Evolutionary conservation across 2,888 invertebrate genomes (phyloP), one percentile per base, ranked within the genome.

Genomic region (Aporophyla lueneburgensis): DNA sequence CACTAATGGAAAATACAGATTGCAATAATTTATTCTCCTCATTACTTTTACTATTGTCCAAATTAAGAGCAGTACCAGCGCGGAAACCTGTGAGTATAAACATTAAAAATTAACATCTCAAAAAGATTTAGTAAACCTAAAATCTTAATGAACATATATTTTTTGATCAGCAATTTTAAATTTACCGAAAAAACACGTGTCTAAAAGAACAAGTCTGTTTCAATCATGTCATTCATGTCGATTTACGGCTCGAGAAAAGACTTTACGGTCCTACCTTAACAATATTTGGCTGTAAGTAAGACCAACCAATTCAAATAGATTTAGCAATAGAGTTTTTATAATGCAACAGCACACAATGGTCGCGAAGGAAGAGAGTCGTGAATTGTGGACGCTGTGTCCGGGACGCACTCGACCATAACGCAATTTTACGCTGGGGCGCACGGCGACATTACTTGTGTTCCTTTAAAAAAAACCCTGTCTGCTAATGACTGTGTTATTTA

Each of bases 351-450:
- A 89, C 88, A 92, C 93, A 92, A 94, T 93, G 90, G 92, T 89
- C 87, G 88, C 89, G 82, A 89, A 93, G 93, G 93, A 92, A 93
- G 92, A 91, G 90, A 89, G 91, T 89, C 91, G 86, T 85, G 81
- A 82, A 85, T 87, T 84, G 87, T 88, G 85, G 86, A 88, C 84
- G 78, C 84, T 74, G 85, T 85, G 92, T 92, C 93, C 94, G 93
- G 93, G 61, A 66, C 78, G 91, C 94, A 89, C 89, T 94, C 93
- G 87, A 81, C 91, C 94, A 87, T 93, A 89, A 88, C 89, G 88
- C 90, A 93, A 95, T 95, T 95, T 94, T 91, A 94, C 94, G 94
- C 91, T 92, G 89, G 87, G 89, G 89, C 90, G 90, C 90, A 89
- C 93, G 83, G 91, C 89, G 92, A 93, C 92, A 92, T 90, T 88